Evolutionary conservation across 2,797 vertebrate species (phyloP), one percentile per base, ranked within the genome.

Genomic region (Philypnodon macrostomus): DNA sequence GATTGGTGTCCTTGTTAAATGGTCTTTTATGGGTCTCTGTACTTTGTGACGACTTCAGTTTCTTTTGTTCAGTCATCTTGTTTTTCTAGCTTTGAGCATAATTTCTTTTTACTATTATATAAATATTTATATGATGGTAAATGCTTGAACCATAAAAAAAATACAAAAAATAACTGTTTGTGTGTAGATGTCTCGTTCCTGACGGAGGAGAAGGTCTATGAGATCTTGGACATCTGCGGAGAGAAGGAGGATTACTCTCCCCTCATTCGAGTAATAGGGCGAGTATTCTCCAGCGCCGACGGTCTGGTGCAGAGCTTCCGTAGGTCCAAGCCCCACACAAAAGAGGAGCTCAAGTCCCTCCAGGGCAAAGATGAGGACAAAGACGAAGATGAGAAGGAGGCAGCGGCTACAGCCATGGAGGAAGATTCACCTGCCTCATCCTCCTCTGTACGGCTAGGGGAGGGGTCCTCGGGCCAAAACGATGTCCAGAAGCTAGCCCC

Each of bases 321-420:
- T 32, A 92, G 93, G 78, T 90, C 92, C 52, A 95, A 94, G 47
- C 93, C 95, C 10, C 95, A 96, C 68, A 97, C 94, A 4, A 98
- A 98, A 85, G 96, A 98, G 83, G 96, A 98, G 76, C 91, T 98
- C 37, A 99, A 98, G 76, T 97, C 96, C 33, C 92, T 97, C 58
- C 96, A 98, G 74, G 93, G 88, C 53, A 98, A 98, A 68, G 96
- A 99, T n/a, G 97, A 99, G 85, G 97, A 98, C 80, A 99, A 99
- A 58, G 95, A 97, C 33, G 94, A 96, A 77, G 95, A 97, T 11
- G 95, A 96, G 77, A 93, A 96, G 71, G 95, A 97, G 80, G 91
- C 92, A 14, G 93, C 93, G 29, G 90, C 91, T 16, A 89, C 70
- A 7, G 86, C 86, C 15, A 96, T 98, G 87, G 97, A 91, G 64